phyloP scores from a whole-genome alignment of 2,797 vertebrate species.

The Molossus molossus region DNA sequence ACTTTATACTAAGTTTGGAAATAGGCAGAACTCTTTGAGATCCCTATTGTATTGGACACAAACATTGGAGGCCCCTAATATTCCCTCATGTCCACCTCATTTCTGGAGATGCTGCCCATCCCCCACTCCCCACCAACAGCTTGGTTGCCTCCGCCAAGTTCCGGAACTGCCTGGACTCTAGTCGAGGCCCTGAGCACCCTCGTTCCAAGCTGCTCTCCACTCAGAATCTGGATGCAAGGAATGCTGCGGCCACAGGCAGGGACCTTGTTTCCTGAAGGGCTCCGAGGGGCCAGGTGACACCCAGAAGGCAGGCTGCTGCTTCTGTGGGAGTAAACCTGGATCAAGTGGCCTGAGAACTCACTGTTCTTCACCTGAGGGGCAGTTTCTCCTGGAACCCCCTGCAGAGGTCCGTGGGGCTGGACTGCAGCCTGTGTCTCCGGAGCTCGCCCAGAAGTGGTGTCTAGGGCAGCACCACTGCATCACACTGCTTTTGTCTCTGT shows the following conservation, averaged over 20 bases:
- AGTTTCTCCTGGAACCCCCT: not conserved
- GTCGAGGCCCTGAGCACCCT: not conserved
- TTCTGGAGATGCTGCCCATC: not conserved
- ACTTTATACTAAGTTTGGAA: not conserved
- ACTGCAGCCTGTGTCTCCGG: not conserved
- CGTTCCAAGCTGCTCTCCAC: not conserved
- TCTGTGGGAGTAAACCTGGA: not conserved
- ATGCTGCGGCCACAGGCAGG: not conserved
- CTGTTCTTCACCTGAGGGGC: not conserved
- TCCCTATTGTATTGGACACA: not conserved
- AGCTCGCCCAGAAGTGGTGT: not conserved
- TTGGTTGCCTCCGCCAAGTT: not conserved
- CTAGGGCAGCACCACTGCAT: rapidly evolving
- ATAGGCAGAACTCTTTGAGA: not conserved
- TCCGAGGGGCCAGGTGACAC: not conserved
- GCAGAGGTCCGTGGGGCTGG: not conserved
- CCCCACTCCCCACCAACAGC: too few relatives aligned
- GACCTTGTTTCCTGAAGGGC: not conserved
- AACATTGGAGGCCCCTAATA: not conserved
- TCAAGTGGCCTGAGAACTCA: too few relatives aligned
- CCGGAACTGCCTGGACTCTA: not conserved
- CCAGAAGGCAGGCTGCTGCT: not conserved
- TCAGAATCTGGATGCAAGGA: not conserved
- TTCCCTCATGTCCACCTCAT: not conserved
- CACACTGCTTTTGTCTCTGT: too few relatives aligned